A percentile compares a stretch with the other conserved stretches of the same genome.
Evolutionary conservation across 2,797 vertebrate species (phyloP).

Genomic region (Anabas testudineus): DNA sequence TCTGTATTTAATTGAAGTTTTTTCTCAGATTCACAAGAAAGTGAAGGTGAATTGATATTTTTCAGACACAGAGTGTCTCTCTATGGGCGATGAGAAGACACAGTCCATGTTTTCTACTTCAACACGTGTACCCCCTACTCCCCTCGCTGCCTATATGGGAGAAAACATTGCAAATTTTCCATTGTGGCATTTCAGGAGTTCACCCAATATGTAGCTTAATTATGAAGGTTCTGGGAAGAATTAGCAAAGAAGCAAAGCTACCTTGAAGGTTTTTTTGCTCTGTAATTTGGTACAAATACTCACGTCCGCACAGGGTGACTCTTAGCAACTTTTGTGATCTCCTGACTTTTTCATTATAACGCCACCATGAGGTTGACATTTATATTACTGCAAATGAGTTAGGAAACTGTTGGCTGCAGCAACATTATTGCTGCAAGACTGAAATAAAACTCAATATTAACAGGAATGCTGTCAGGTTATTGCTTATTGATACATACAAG

Average conservation of each 20-base stretch:
- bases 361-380: no score
- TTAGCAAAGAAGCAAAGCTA: conserved; percentile 52
- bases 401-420: no score
- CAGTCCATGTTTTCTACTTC: conserved; percentile 17
- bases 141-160: conserved; percentile 13
- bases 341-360: no score
- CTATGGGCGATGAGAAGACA: conserved; percentile 26
- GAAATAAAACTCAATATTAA: no score
- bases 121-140: not conserved
- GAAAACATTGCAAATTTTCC: conserved; percentile 45
- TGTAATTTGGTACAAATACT: no score
- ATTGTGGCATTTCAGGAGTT: conserved; percentile 47
- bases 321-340: no score
- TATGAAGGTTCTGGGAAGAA: conserved; percentile 64
- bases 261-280: conserved; percentile 19
- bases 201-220: conserved; percentile 37
- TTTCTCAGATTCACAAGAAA: conserved; percentile 58
- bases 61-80: conserved; percentile 26
- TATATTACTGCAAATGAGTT: no score
- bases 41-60: conserved; percentile 51
- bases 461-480: no score
- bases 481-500: no score
- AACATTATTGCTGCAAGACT: no score
- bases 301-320: no score
- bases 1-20: conserved; percentile 58